Base-by-base conservation (phyloP, 2,888 invertebrate genomes). In the Arctia plantaginis region DNA sequence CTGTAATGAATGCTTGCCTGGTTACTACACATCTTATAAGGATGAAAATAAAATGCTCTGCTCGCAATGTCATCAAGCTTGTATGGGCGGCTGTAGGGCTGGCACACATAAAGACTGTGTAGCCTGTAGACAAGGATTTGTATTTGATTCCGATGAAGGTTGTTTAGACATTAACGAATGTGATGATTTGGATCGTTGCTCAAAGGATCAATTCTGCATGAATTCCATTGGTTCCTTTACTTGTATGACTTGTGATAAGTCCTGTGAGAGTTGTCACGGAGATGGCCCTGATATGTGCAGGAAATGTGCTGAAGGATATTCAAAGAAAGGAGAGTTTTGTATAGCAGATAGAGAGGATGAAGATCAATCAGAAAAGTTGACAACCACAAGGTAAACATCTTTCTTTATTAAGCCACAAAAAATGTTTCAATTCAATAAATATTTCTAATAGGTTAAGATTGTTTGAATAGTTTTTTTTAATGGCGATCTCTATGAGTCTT, bases 241-340 rank as follows among this genome's bases (percentile, higher is more conserved):
- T 18, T 99, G 99, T 92, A 92, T 97, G 86, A 97, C 96, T 71
- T 99, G 99, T 93, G 98, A 99, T 92, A 97, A 96, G 85, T 97
- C 99, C 0, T 99, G 99, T 89, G 93, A 96, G 68, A 97, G 97
- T 0, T 99, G 99, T 89, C 96, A 97, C 72, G 98, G 98, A 0
- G 98, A 98, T 91, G 99, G 99, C 0, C 98, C 99, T 0, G 99
- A 99, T 90, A 98, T 98, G 97, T 99, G 99, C 92, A 95, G 96
- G 47, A 96, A 97, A 87, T 99, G 99, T 96, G 97, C 98, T 0
- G 93, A 96, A 27, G 98, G 97, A 12, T 98, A 96, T 90, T 95
- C 96, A 18, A 95, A 97, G 79, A 96, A 97, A 80, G 97, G 98
- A 76, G 97, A 97, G 79, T 96, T 98, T 81, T 99, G 99, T 93